A percentile compares a stretch with the other conserved stretches of the same genome.
Evolutionary conservation across 2,888 invertebrate genomes (phyloP).

Genomic region (Pseudococcus viburni): DNA sequence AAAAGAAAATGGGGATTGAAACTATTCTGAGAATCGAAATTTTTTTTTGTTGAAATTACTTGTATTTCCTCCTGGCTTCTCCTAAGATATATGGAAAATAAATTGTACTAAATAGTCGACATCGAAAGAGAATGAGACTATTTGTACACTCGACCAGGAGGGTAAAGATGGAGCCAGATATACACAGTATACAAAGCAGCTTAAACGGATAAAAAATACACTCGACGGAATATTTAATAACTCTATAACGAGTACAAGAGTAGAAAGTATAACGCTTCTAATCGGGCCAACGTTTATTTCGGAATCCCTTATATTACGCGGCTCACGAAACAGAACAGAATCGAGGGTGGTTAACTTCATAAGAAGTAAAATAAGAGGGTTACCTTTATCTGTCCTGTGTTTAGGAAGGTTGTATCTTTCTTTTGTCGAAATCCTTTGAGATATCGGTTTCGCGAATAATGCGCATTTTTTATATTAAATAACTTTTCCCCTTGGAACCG

Average conservation of each 20-base stretch:
- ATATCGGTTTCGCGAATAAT: conserved; percentile 60
- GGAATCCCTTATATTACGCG: conserved; percentile 6
- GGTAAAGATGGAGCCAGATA: not conserved
- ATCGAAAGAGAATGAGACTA: not conserved
- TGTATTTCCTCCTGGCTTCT: no score
- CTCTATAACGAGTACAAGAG: conserved; percentile 4
- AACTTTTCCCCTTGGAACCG: conserved; percentile 21
- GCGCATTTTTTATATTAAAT: conserved; percentile 56
- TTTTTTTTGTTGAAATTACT: no score
- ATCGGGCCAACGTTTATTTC: conserved; percentile 54
- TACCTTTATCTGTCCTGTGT: conserved; percentile 44
- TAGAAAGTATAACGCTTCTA: conserved; percentile 37
- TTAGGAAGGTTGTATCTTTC: conserved; percentile 38
- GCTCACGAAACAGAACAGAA: not conserved
- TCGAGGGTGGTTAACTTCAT: conserved; percentile 18
- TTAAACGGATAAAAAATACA: conserved; percentile 48
- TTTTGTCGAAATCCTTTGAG: conserved; percentile 56
- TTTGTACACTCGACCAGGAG: not conserved
- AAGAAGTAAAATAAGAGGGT: conserved; percentile 43
- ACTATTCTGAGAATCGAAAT: no score
- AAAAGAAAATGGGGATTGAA: no score
- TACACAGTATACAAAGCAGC: conserved; percentile 12
- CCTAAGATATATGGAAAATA: not conserved
- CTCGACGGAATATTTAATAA: conserved; percentile 58
- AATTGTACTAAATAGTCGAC: not conserved